Conservation (phyloP, 2,113 vertebrate genomes). For the Willisornis vidua region DNA sequence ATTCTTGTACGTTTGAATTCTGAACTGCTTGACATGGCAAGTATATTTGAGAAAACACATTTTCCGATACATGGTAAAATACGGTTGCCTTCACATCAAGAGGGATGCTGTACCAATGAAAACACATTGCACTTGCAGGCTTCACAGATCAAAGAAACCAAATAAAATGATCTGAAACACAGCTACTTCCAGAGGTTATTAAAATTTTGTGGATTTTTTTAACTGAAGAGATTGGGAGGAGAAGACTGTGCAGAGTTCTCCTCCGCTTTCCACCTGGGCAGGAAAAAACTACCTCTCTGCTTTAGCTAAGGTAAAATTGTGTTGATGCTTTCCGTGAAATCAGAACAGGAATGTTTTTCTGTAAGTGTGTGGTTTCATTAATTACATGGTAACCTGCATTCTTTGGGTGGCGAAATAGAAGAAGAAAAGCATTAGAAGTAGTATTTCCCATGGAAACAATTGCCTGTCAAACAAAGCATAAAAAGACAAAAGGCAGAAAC, state of each 20-base stretch:
- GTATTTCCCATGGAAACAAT: constrained; percentile 45
- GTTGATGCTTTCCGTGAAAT: background rate
- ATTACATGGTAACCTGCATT: constrained; percentile 21
- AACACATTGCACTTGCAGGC: background rate
- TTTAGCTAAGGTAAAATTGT: background rate
- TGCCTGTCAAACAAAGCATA: constrained; percentile 58
- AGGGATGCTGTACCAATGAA: background rate
- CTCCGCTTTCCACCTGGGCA: background rate
- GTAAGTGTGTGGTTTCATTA: background rate
- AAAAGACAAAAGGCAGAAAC: constrained; percentile 62
- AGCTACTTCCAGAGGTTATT: background rate
- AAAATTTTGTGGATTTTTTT: background rate
- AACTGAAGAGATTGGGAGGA: background rate
- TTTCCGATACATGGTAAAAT: background rate
- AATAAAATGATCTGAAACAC: background rate
- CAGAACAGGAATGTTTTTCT: background rate
- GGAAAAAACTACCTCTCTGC: background rate
- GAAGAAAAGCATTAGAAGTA: background rate
- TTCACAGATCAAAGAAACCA: background rate
- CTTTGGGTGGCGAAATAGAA: background rate
- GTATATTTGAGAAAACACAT: background rate
- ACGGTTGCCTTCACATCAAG: background rate
- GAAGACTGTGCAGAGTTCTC: background rate
- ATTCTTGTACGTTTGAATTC: background rate
- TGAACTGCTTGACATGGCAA: background rate